These are phyloP conservation scores for Hoplodrina ambigua DNA, from an alignment of 2,888 invertebrate genomes.

Conservation along the genomic window DNA sequence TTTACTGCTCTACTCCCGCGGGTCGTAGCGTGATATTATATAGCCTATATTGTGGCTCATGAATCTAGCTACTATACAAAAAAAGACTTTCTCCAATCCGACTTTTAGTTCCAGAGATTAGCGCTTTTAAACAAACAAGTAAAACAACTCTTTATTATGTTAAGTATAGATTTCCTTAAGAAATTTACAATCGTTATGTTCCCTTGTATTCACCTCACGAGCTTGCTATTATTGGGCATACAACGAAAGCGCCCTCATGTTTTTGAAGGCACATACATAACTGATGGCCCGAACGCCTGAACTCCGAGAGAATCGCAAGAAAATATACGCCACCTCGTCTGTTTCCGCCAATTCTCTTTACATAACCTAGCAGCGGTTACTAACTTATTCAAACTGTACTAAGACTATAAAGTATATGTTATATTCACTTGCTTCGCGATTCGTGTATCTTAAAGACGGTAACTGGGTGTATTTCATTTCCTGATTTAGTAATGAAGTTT, in stretches of 20 bases:
- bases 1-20: too few species aligned
- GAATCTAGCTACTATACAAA: too few species aligned
- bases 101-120: too few species aligned
- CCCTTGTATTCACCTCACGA: not conserved
- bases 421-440: constrained; percentile 16
- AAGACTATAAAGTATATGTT: constrained; percentile 13
- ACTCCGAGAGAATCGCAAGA: constrained; percentile 12
- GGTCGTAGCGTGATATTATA: too few species aligned
- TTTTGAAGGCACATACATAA: constrained; percentile 14
- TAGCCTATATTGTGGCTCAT: too few species aligned
- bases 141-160: too few species aligned
- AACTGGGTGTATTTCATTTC: not conserved
- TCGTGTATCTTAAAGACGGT: not conserved
- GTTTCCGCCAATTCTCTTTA: constrained; percentile 31
- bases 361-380: constrained; percentile 10
- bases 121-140: too few species aligned
- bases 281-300: constrained; percentile 6
- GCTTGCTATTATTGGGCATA: not conserved
- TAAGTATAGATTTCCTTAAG: not conserved
- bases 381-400: constrained; percentile 16
- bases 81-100: too few species aligned
- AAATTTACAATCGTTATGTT: not conserved
- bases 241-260: not conserved
- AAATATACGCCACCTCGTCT: constrained; percentile 11
- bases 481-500: not conserved